Evolutionary conservation across 2,113 vertebrate genomes (phyloP).

Genomic region (Ceyx cyanopectus): DNA sequence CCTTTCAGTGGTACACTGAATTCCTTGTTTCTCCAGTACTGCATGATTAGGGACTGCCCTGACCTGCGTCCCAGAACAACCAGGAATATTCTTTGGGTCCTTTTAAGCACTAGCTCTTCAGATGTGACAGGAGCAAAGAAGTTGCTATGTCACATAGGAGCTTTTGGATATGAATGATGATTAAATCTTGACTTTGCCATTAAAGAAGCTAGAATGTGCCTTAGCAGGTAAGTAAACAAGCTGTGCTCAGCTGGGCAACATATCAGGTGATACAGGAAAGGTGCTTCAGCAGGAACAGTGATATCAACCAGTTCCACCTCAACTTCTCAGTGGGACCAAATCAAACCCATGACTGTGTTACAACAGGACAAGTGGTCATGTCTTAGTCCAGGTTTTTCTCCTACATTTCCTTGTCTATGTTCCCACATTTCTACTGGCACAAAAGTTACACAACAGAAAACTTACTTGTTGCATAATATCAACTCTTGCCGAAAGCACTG

Average conservation of each 20-base stretch:
- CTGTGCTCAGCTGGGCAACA: not conserved
- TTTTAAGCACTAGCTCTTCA: not conserved
- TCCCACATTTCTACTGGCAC: not conserved
- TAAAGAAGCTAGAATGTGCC: not conserved
- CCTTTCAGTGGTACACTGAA: not conserved
- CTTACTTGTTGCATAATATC: accelerated
- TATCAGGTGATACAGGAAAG: not conserved
- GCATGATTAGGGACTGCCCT: accelerated
- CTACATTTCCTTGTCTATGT: not conserved
- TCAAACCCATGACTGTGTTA: not conserved
- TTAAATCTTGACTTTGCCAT: not conserved
- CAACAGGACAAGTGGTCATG: not conserved
- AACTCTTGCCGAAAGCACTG: not conserved
- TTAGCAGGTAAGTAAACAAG: not conserved
- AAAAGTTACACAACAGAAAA: not conserved
- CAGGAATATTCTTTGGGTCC: not conserved
- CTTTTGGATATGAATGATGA: not conserved
- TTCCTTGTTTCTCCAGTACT: not conserved
- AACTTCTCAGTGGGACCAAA: not conserved
- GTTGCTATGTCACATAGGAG: not conserved
- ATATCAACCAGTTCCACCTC: too few species aligned
- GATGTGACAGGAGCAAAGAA: not conserved
- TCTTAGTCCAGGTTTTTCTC: not conserved
- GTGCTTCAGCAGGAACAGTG: not conserved
- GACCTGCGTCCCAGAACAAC: not conserved